A percentile compares a stretch with the other conserved stretches of the same genome.
Evolutionary conservation across 2,113 vertebrate genomes (phyloP).

Genomic region (Rostratula benghalensis): DNA sequence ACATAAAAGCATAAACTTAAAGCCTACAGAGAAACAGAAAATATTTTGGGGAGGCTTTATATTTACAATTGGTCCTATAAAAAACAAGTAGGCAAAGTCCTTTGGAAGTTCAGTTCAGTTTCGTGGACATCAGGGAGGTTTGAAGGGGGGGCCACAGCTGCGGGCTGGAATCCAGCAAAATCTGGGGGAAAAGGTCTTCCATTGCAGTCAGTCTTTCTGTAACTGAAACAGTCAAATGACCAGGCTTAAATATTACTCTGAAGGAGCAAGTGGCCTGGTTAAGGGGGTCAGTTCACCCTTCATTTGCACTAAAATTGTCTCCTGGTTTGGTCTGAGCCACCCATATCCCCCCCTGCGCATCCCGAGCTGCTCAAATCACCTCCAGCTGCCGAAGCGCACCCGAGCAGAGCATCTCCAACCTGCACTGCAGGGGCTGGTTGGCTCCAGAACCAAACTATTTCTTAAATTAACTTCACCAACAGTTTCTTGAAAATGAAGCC

Average conservation of each 20-base stretch:
- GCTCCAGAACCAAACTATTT: neutral
- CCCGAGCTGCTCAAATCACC: neutral
- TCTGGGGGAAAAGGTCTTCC: neutral
- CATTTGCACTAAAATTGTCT: neutral
- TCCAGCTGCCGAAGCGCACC: neutral
- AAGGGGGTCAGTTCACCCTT: neutral
- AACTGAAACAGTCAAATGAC: neutral
- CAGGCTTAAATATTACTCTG: neutral
- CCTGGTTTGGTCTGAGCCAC: neutral
- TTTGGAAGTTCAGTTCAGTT: neutral
- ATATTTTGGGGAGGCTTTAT: neutral
- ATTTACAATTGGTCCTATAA: neutral
- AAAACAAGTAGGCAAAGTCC: neutral
- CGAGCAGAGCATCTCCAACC: neutral
- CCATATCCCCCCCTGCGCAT: accelerated
- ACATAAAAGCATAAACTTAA: neutral
- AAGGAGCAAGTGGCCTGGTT: neutral
- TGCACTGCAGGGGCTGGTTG: neutral
- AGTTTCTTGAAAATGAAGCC: neutral
- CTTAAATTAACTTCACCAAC: no score
- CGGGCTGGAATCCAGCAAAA: neutral
- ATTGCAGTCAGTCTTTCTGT: neutral
- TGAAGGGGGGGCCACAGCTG: neutral
- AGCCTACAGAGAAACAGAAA: neutral
- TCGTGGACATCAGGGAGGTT: accelerated